phyloP scores from a whole-genome alignment of 92 coral and sea anemone species.

The Zoanthus sansibaricus region DNA sequence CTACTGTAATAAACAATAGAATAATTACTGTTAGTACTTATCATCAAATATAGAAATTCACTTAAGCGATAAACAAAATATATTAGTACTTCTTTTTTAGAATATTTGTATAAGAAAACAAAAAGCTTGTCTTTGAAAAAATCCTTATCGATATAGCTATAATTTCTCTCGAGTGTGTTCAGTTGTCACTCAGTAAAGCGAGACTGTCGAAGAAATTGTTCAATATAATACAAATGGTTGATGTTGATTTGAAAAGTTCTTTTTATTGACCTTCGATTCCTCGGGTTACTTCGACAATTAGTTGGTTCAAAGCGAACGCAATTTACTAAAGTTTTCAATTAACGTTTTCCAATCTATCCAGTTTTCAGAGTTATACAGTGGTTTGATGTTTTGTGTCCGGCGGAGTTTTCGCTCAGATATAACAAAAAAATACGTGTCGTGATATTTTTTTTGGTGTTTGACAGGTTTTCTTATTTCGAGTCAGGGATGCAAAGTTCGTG shows the following conservation, averaged over 20 bases:
- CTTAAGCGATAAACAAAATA: constrained; percentile 66
- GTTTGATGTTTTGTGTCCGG: not conserved
- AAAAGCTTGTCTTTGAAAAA: constrained; percentile 61
- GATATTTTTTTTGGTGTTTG: not conserved
- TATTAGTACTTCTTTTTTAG: constrained; percentile 69
- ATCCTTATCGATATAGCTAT: constrained; percentile 22
- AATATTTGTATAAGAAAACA: constrained; percentile 68
- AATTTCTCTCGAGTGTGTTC: constrained; percentile 3
- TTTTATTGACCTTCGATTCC: constrained; percentile 65
- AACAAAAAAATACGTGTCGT: not conserved
- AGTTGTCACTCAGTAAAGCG: not conserved
- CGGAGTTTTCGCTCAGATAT: not conserved
- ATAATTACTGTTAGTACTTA: constrained; percentile 78
- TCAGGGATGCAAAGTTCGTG: not conserved
- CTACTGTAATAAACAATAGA: constrained; percentile 73
- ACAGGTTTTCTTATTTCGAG: not conserved
- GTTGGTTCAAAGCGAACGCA: constrained; percentile 62
- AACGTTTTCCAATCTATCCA: constrained; percentile 26
- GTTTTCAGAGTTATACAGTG: not conserved
- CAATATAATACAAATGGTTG: constrained; percentile 15
- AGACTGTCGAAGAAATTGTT: constrained; percentile 2
- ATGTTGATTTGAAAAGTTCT: constrained; percentile 55
- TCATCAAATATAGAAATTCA: constrained; percentile 77
- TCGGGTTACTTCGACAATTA: constrained; percentile 75
- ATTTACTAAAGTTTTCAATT: constrained; percentile 69